A percentile compares a stretch with the other conserved stretches of the same genome.
phyloP scores from a whole-genome alignment of 2,113 vertebrate genomes.

The Oncorhynchus masou region DNA sequence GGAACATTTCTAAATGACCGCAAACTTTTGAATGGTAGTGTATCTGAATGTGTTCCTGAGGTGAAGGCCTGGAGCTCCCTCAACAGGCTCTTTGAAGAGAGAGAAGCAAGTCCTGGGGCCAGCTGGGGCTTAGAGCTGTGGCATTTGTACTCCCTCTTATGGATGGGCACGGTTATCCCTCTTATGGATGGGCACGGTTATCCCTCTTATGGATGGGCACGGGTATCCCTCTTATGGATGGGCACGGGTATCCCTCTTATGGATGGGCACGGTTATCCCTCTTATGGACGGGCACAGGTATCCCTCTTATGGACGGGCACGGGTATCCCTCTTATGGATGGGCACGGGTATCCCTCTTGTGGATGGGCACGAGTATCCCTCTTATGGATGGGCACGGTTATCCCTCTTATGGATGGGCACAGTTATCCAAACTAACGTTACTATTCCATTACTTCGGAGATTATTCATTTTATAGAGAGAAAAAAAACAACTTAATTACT shows the following conservation, averaged over 20 bases:
- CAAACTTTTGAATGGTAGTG: no score
- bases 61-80: neutral
- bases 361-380: no score
- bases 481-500: no score
- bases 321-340: neutral
- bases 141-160: conserved; percentile 17
- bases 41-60: conserved; percentile 5
- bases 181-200: neutral
- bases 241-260: neutral
- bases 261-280: no score
- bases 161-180: no score
- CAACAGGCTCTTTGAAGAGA: conserved; percentile 17
- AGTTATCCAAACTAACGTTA: no score
- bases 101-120: neutral
- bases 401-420: neutral
- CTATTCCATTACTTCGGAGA: no score
- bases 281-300: no score
- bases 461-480: no score
- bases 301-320: neutral
- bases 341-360: no score
- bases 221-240: no score
- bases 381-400: neutral
- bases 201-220: neutral
- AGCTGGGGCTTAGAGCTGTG: conserved; percentile 29
- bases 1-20: no score